These are phyloP conservation scores for Agrochola litura DNA, from an alignment of 2,888 invertebrate genomes.

Conservation along the genomic window DNA sequence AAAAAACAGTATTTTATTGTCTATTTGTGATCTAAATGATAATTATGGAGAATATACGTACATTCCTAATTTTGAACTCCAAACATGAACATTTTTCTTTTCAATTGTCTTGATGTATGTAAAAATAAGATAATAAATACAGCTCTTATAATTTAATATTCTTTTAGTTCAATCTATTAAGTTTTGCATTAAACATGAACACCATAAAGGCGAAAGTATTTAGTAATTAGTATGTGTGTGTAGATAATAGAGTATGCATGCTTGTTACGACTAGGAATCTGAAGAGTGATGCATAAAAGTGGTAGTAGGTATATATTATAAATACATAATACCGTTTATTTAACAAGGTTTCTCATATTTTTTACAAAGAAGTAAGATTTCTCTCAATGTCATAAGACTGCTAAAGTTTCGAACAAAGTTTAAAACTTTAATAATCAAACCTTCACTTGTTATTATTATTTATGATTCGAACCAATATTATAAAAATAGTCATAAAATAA, in stretches of 20 bases:
- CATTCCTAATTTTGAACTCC: not conserved
- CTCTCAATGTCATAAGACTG: not conserved
- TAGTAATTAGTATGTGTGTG: slow-evolving; percentile 47
- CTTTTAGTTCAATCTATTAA: not conserved
- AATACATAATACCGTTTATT: not conserved
- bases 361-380: not conserved
- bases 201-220: slow-evolving; percentile 29
- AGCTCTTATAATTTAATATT: not conserved
- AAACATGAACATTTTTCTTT: not conserved
- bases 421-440: not conserved
- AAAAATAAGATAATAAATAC: not conserved
- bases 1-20: not conserved
- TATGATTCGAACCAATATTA: not conserved
- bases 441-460: not conserved
- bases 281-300: slow-evolving; percentile 12
- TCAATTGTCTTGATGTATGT: not conserved
- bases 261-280: slow-evolving; percentile 12
- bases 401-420: not conserved
- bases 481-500: not conserved
- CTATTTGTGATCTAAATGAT: not conserved
- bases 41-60: no score
- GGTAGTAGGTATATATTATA: slow-evolving; percentile 2
- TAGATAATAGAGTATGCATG: slow-evolving; percentile 59
- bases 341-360: not conserved
- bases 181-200: slow-evolving; percentile 32